Evolutionary conservation across 2,888 invertebrate species (phyloP), one percentile per base, ranked within the genome.

Genomic region (Cancer borealis): DNA sequence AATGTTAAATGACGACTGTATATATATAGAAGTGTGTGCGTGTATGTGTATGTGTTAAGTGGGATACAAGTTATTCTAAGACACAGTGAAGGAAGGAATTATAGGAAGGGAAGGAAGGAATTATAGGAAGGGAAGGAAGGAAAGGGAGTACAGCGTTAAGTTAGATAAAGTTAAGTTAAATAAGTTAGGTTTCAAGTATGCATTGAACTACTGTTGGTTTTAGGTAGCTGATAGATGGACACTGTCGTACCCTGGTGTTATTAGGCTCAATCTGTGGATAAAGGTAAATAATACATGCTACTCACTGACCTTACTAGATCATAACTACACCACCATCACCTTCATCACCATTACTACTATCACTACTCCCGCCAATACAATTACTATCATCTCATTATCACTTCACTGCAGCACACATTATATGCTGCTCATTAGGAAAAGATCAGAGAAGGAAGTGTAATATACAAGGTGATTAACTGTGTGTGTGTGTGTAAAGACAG

Each of bases 181-280:
- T 39, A 39, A 39, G 39, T 39, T 39, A 39, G 39, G 39, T 39
- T 39, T 39, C 2, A 39, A 39, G 39, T 39, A 39, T 39, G 39
- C 39, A 39, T 39, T 39, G 39, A 39, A 39, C 39, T 39, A 39
- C 39, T 39, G 39, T 39, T 39, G 0, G 39, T 39, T 39, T 39
- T 39, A 39, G 39, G 39, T 39, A 39, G 39, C 39, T 39, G 39
- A 39, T 39, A 39, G 60, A 21, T 54, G 49, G 73, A 73, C 73
- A 73, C 26, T 26, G n/a, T 26, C 73, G 8, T 73, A 73, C 73
- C 73, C 26, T 73, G 26, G 26, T 26, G 73, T 73, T 73, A 73
- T 73, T 73, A 26, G 73, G 26, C 73, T 73, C 73, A 73, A n/a
- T 73, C 73, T 73, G 73, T 8, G n/a, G n/a, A 73, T 73, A 73